phyloP scores from a whole-genome alignment of 2,113 vertebrate genomes.

The Astatoreochromis straeleni region DNA sequence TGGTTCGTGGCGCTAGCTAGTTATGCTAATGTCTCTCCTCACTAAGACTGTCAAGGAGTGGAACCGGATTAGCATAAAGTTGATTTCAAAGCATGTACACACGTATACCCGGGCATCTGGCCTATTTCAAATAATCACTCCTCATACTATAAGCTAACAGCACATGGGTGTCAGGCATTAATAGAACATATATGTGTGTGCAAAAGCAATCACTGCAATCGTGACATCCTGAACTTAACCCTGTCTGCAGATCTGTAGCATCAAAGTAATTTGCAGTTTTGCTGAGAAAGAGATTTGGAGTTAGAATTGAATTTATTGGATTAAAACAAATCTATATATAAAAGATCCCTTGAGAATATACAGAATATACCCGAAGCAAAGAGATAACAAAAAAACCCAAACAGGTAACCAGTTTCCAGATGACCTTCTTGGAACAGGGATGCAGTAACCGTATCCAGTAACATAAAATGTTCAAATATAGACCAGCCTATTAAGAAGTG shows the following conservation, averaged over 20 bases:
- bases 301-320: neutral
- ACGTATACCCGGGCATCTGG: neutral
- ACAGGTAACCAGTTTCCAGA: neutral
- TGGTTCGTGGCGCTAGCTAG: conserved; percentile 50
- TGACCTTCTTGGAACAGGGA: neutral
- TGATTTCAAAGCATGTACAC: conserved; percentile 53
- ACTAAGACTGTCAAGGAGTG: conserved; percentile 59
- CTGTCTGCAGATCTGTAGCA: conserved; percentile 5
- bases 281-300: neutral
- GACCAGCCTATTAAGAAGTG: neutral
- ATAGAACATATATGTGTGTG: conserved; percentile 11
- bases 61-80: conserved; percentile 66
- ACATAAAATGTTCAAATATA: neutral
- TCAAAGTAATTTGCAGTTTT: conserved; percentile 2
- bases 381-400: neutral
- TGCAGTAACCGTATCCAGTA: neutral
- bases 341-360: neutral
- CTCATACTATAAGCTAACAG: conserved; percentile 30
- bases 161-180: neutral
- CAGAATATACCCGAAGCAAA: neutral
- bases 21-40: conserved; percentile 62
- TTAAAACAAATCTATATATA: neutral
- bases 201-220: conserved; percentile 1
- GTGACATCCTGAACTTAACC: neutral
- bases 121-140: conserved; percentile 53